Evolutionary conservation across 1,140 invertebrate species (phyloP), one percentile per base, ranked within the genome.

Genomic region (Drosophila nebulosa): DNA sequence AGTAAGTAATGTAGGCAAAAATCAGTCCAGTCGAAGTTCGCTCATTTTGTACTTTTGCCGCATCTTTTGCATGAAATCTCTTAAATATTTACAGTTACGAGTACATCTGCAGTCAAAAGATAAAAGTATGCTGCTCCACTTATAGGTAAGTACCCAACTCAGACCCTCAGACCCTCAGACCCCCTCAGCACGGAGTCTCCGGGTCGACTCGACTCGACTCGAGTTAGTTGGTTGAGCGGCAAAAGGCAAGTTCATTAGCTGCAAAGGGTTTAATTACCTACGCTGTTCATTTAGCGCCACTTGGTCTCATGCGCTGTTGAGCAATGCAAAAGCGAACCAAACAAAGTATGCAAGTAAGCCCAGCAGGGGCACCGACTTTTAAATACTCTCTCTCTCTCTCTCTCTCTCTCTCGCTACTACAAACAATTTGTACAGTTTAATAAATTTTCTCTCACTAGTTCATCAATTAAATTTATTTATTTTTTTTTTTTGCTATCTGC

Each of bases 281-380:
- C 86, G 90, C 86, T 83, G 89, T 90, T 91, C 90, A 91, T 90
- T 91, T 91, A 90, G 89, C 90, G 79, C 79, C 90, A 91, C 90
- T 91, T 89, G 80, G 73, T 26, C 84, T 90, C 83, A 90, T 86
- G 88, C 89, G 56, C 86, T 89, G 86, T 90, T 91, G 79, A 90
- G 88, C 89, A 90, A 80, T 78, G 81, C 79, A 88, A 90, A 80
- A 75, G 81, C 79, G 84, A 90, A 86, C 81, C 78, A 35, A 74
- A 64, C 80, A 73, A 75, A 60, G 69, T 71, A 75, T 78, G 78
- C 79, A 71, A 27, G 18, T 53, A 32, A 59, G 21, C 21, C 10
- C 27, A 14, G 24, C 30, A 12, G 26, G 0, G 6, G 16, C 6
- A 9, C 16, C 39, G 39, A 46, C 16, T 18, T 46, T 7, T 21